Evolutionary conservation across 2,888 invertebrate genomes (phyloP), one percentile per base, ranked within the genome.

Genomic region (Molorchus minor): DNA sequence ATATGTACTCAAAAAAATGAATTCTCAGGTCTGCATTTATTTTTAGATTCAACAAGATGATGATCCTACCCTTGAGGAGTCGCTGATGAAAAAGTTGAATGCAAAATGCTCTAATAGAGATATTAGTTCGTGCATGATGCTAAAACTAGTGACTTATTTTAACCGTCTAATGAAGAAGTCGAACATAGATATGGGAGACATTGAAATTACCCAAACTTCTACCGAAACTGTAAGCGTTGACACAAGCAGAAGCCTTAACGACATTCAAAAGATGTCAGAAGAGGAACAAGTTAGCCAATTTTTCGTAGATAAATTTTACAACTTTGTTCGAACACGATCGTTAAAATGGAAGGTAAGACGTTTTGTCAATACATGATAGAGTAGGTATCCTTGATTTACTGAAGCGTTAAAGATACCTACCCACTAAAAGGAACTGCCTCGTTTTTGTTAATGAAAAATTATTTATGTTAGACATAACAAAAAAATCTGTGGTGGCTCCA

Each of bases 121-220:
- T 72, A 86, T 91, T 41, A 90, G 91, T 30, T 89, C 93, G 5
- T 93, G 93, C 77, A 88, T 92, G 75, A 92, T 93, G 84, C 83
- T 92, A 15, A 93, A 93, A 79, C 79, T 93, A 69, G 89, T 93
- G 33, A 88, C 90, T 13, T 93, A 92, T 77, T 91, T 93, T 81
- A 93, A 93, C 81, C 84, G 88, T 64, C 85, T 92, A 80, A 83
- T 93, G 74, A 88, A 92, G 77, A 93, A 92, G 67, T 88, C 92
- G 0, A 87, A 89, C 47, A 86, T 93, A 73, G 91, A 92, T 72
- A 81, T 93, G 41, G 89, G 88, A 41, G 90, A 91, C 71, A 82
- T 93, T 58, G 88, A 91, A 82, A 88, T 93, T 67, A 88, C 88
- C 10, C 88, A 90, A 77, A 92, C 79, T 0, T 75, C 79, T 0